A percentile compares a stretch with the other conserved stretches of the same genome.
Conservation (phyloP, 2,797 vertebrate genomes). For the Eptatretus atami region DNA sequence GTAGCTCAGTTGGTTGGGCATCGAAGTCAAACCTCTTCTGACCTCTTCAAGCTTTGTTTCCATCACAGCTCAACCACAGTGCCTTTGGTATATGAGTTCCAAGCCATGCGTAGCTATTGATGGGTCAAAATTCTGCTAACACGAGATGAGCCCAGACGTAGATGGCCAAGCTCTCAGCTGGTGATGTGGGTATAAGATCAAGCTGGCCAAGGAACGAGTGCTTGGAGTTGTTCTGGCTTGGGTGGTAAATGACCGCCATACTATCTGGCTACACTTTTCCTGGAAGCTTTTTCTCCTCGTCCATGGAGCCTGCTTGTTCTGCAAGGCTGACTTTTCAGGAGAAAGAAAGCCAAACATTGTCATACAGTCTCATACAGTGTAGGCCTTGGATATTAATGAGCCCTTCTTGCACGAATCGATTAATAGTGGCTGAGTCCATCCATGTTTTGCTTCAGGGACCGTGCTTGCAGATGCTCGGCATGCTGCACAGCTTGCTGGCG, state of each 20-base stretch:
- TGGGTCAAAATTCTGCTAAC: background rate
- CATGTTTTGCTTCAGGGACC: conserved; percentile 16
- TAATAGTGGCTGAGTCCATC: conserved; percentile 15
- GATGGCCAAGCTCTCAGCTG: conserved; percentile 31
- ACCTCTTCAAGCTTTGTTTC: no score
- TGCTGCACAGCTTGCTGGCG: background rate
- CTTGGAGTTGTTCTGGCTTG: conserved; percentile 13
- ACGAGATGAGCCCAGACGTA: conserved; percentile 23
- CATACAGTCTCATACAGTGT: background rate
- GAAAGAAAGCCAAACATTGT: background rate
- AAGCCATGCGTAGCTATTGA: conserved; percentile 14
- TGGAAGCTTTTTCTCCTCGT: conserved; percentile 15
- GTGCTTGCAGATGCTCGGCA: background rate
- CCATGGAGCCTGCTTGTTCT: background rate
- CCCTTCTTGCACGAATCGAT: conserved; percentile 10
- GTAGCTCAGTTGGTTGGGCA: no score
- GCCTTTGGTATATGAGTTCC: conserved; percentile 15
- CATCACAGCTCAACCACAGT: conserved; percentile 10
- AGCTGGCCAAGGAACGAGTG: conserved; percentile 31
- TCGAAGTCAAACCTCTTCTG: no score
- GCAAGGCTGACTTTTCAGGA: background rate
- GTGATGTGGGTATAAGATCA: conserved; percentile 25
- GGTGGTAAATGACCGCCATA: conserved; percentile 11
- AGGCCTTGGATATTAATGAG: conserved; percentile 13
- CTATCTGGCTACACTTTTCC: conserved; percentile 13